Evolutionary conservation across 2,888 invertebrate species (phyloP).

Genomic region (Apamea anceps): DNA sequence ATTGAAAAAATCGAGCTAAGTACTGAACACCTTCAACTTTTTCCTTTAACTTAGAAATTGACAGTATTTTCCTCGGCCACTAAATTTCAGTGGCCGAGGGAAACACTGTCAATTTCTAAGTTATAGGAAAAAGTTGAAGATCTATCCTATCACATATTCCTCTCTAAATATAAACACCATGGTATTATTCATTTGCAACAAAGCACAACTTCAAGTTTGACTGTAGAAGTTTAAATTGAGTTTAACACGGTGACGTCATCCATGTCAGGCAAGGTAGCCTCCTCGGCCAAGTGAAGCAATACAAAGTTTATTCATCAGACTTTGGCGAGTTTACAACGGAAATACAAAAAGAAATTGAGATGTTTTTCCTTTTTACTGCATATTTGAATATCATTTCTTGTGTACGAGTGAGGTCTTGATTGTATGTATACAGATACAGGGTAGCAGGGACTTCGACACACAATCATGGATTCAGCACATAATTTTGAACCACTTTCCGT

Average conservation of each 20-base stretch:
- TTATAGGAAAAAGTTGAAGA: not conserved
- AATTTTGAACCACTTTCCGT: not conserved
- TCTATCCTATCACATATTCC: not conserved
- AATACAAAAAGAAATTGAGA: constrained; percentile 40
- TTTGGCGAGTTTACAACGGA: constrained; percentile 46
- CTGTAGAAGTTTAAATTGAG: constrained; percentile 68
- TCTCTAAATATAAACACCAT: constrained; percentile 10
- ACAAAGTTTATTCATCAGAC: constrained; percentile 69
- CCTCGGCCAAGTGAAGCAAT: constrained; percentile 53
- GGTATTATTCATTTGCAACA: constrained; percentile 42
- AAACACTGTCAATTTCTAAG: not conserved
- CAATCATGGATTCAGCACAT: not conserved
- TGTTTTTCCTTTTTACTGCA: constrained; percentile 16
- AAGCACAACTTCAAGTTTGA: constrained; percentile 49
- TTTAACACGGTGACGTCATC: constrained; percentile 63
- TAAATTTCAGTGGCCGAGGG: not conserved
- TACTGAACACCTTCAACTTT: no score
- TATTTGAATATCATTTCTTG: constrained; percentile 16
- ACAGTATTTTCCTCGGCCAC: no score
- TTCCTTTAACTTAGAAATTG: no score
- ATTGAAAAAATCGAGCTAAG: not conserved
- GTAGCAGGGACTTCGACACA: not conserved
- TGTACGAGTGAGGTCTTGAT: not conserved
- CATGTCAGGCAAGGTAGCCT: constrained; percentile 54
- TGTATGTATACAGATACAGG: not conserved